Base-by-base conservation (phyloP, 2,888 invertebrate genomes). In the Neria commutata region DNA sequence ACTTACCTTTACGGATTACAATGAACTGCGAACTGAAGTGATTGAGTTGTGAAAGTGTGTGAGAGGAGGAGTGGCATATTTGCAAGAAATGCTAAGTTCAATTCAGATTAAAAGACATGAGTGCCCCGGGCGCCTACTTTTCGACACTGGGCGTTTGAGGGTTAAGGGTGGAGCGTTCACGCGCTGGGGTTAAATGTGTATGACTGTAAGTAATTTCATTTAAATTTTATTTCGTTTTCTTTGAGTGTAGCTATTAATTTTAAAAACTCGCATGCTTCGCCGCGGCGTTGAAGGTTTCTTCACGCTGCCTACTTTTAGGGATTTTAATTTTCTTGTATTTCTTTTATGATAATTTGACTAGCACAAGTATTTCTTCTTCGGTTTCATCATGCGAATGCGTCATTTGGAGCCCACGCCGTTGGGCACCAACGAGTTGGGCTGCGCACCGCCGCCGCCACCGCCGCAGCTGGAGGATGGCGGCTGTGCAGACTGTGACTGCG, bases 301-400 rank as follows among this genome's bases (percentile, higher is more conserved):
- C 16, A 1, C 45, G 45, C 54, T 54, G 14, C 16, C 56, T 19
- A 14, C 37, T 34, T 21, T 40, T 42, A 42, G 45, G n/a, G 29
- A 14, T 23, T 29, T 53, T 56, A 54, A 45, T 58, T 56, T 53
- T 19, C 17, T 45, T 23, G n/a, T 54, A 5, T 46, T 17, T 33
- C 10, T 24, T n/a, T 42, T 45, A 33, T 26, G 14, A 56, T 78
- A 79, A 79, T 80, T 82, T 81, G 82, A 82, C 82, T 82, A 82
- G 82, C 81, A 82, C 78, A 82, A 77, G 70, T 82, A 81, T 73
- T 81, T 82, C 74, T 81, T 82, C 73, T 81, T 82, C 67, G 81
- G 82, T 78, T 81, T 81, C 80, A 81, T 79, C 78, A 77, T 76
- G 78, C 81, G 80, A 81, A 78, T 81, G 73, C 81, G 81, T 81